Evolutionary conservation across 37 sponge, comb jelly and placozoan genomes (phyloP).

Genomic region (Cliona cf. orientalis): DNA sequence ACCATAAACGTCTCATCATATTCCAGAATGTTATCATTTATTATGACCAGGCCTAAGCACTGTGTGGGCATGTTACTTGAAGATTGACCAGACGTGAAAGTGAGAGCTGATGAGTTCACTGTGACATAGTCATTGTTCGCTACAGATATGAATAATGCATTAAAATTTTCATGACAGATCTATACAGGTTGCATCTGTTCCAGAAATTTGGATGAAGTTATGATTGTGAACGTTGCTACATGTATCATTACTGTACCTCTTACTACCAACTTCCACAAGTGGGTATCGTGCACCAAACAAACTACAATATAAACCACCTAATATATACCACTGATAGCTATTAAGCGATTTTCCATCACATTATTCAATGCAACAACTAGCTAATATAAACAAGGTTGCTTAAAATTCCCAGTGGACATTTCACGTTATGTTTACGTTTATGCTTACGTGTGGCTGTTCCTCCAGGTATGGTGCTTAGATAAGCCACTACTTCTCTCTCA

Average conservation of each 20-base stretch:
- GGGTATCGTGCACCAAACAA: background rate
- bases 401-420: too few relatives aligned
- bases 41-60: background rate
- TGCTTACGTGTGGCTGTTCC: background rate
- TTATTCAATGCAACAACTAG: too few relatives aligned
- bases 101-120: background rate
- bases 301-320: background rate
- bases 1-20: background rate
- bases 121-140: background rate
- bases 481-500: background rate
- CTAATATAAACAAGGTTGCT: too few relatives aligned
- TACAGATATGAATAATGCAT: background rate
- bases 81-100: background rate
- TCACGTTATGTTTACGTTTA: too few relatives aligned
- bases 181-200: too few relatives aligned
- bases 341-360: too few relatives aligned
- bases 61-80: background rate
- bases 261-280: too few relatives aligned
- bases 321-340: too few relatives aligned
- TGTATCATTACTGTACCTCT: too few relatives aligned
- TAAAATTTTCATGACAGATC: too few relatives aligned
- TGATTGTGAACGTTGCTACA: too few relatives aligned
- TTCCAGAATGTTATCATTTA: background rate
- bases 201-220: too few relatives aligned
- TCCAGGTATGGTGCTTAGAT: background rate